Evolutionary conservation across 1,140 invertebrate genomes (phyloP), one percentile per base, ranked within the genome.

Genomic region (Arion vulgaris): DNA sequence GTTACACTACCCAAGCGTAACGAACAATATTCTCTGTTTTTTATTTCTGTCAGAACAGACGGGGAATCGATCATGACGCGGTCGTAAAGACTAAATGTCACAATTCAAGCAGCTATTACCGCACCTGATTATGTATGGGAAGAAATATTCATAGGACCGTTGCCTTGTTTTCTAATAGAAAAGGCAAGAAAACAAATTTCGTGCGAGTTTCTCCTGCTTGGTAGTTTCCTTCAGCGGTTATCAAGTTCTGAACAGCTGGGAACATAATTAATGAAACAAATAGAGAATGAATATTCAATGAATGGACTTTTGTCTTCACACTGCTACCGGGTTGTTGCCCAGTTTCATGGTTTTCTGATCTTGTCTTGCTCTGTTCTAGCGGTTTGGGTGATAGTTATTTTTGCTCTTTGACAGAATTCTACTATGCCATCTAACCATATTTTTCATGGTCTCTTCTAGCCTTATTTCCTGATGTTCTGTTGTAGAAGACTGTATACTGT

Each of bases 11-110:
- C 5, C 53, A 19, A 19, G 19, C 53, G 19, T 57, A 57, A 57
- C 53, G 53, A 57, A 57, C 9, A 57, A 57, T 57, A 57, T 57
- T 57, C 53, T 57, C 53, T 57, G n/a, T n/a, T n/a, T 57, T 5
- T 57, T n/a, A 57, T 15, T 57, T 19, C 53, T 57, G 9, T 23
- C 9, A 11, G 53, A 9, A n/a, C 53, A 57, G 62, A 66, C 2
- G 28, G 62, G 32, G 28, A 66, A 66, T 32, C 62, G 62, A 32
- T 66, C 26, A 57, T 11, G 15, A 19, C 26, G 53, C 2, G 2
- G 23, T n/a, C 53, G 53, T 57, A 57, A 57, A 57, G 53, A 57
- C 17, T 57, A 57, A 57, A 57, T 57, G 53, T 57, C 53, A n/a
- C 17, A 66, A 34, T 66, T 66, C 62, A 32, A n/a, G 62, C 62